Base-by-base conservation (phyloP, 2,888 invertebrate genomes). In the Mesoligia furuncula region DNA sequence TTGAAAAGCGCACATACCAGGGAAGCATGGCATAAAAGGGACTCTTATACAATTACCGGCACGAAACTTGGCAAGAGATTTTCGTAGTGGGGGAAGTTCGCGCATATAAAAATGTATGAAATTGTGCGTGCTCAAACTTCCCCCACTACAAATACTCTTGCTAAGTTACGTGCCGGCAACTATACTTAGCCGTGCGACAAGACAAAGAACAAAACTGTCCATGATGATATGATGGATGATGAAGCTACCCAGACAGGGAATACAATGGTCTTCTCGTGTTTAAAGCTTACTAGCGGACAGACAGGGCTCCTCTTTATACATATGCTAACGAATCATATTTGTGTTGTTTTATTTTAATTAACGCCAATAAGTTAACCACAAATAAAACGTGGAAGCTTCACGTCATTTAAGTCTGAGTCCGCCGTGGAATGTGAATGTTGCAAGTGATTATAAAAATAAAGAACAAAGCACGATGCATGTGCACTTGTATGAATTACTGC, bases 401-500 rank as follows among this genome's bases (percentile, higher is more conserved):
- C 20, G 20, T 48, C 45, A 13, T 9, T 9, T 67, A 36, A 36
- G 24, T 62, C 6, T 13, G 11, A 5, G 24, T 51, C 36, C 2
- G 1, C n/a, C 17, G 17, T 36, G 17, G 9, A n/a, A 48, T 51
- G 9, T 68, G 24, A 31, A 48, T 24, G 36, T 24, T 17, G 68
- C 15, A 54, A 54, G 36, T 68, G 6, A 51, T 68, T 36, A 36
- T 36, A 24, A 57, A 45, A 51, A 51, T 51, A 8, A 36, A 24
- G 24, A 69, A 69, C 2, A 15, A 15, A 57, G 1, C 69, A 69
- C 69, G 11, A 57, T 69, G 36, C 68, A 68, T 68, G 24, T 68
- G 68, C 36, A 69, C 69, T 69, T 57, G 36, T 57, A 69, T 57
- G 57, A 31, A 67, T 62, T 42, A 54, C 13, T 62, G 66, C 66